Percentiles rank a stretch among this genome's conserved stretches.
Conservation (phyloP, 2,888 invertebrate species). For the Mythimna pallens region DNA sequence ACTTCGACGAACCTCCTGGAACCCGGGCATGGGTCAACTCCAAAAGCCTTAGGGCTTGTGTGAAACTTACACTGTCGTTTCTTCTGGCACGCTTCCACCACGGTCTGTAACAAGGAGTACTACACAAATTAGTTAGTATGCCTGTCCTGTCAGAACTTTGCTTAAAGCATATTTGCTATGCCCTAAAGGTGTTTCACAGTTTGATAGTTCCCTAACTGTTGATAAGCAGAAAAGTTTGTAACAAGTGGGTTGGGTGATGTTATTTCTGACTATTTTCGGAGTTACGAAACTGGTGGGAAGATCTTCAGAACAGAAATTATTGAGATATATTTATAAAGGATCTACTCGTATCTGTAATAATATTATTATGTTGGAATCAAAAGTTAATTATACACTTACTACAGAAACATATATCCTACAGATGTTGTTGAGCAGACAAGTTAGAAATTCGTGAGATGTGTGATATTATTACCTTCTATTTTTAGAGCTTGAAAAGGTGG, state of each 20-base stretch:
- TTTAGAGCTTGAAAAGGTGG: neutral
- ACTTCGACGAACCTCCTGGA: slow-evolving; percentile 98
- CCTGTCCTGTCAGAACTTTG: slow-evolving; percentile 69
- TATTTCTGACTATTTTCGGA: slow-evolving; percentile 18
- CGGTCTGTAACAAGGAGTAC: slow-evolving; percentile 98
- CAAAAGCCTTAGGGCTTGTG: slow-evolving; percentile 96
- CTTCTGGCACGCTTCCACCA: slow-evolving; percentile 98
- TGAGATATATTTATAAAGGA: neutral
- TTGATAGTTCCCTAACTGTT: slow-evolving; percentile 23
- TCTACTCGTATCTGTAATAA: neutral
- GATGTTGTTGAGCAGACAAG: neutral
- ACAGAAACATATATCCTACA: neutral
- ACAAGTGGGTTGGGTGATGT: slow-evolving; percentile 9
- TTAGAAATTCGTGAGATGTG: neutral
- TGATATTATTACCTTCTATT: slow-evolving; percentile 1
- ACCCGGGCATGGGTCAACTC: slow-evolving; percentile 97
- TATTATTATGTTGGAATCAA: neutral
- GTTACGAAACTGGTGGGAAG: neutral
- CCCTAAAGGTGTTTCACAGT: slow-evolving; percentile 31
- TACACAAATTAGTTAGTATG: slow-evolving; percentile 88
- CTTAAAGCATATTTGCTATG: slow-evolving; percentile 26
- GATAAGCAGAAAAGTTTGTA: slow-evolving; percentile 19
- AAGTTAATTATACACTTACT: neutral
- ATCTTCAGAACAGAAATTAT: neutral
- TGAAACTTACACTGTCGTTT: slow-evolving; percentile 97